phyloP scores from a whole-genome alignment of 2,797 vertebrate genomes.

The Hirundo rustica region DNA sequence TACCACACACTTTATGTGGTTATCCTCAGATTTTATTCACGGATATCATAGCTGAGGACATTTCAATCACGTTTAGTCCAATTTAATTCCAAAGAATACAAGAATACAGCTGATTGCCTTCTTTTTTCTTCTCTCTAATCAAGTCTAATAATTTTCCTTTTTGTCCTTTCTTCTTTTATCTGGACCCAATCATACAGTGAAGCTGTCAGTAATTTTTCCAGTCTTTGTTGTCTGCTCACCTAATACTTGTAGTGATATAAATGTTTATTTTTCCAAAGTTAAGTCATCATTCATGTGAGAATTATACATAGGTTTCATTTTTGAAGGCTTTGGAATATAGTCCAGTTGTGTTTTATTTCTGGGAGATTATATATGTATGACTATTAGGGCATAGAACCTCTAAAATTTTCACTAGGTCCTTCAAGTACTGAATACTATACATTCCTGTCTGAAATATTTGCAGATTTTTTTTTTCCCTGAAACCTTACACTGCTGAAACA shows the following conservation, averaged over 20 bases:
- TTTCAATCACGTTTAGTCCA: not conserved
- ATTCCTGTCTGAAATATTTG: not conserved
- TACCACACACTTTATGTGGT: not conserved
- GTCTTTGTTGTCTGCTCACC: not conserved
- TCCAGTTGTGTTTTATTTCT: not conserved
- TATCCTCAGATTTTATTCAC: not conserved
- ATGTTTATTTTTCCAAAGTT: not conserved
- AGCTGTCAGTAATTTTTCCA: not conserved
- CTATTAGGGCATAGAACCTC: not conserved
- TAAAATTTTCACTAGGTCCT: not conserved
- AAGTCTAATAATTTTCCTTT: not conserved
- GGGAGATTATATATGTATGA: not conserved
- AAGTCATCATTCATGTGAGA: not conserved
- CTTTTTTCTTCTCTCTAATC: not conserved
- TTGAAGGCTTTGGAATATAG: not conserved
- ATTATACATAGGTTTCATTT: not conserved
- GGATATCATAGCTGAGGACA: not conserved
- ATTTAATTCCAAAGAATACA: not conserved
- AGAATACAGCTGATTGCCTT: not conserved
- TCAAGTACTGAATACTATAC: not conserved
- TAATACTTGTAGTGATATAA: not conserved
- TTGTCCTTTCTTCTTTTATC: not conserved
- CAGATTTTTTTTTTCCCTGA: not conserved
- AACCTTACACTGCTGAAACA: not conserved
- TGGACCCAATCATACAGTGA: not conserved